phyloP scores from a whole-genome alignment of 2,113 vertebrate genomes.

The Mormyrus lacerda region DNA sequence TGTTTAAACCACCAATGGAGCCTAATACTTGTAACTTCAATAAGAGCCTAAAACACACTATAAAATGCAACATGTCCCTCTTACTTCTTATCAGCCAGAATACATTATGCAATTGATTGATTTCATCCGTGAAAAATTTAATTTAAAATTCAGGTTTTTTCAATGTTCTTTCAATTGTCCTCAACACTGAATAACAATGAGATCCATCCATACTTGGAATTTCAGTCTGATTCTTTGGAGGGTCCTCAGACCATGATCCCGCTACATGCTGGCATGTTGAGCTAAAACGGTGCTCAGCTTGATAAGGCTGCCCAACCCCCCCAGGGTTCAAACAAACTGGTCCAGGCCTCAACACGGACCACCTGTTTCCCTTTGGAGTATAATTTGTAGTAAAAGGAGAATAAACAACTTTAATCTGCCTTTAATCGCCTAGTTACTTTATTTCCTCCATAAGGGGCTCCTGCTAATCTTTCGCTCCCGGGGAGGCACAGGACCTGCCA shows the following conservation, averaged over 20 bases:
- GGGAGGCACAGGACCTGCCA: background rate
- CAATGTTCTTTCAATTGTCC: background rate
- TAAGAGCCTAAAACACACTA: background rate
- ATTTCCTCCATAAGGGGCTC: background rate
- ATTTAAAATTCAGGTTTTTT: background rate
- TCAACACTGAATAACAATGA: background rate
- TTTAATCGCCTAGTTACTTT: background rate
- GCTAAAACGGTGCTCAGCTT: background rate
- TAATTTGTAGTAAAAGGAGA: background rate
- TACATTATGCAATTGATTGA: background rate
- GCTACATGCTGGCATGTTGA: background rate
- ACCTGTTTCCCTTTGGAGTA: background rate
- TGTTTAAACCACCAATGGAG: background rate
- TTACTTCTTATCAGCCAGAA: background rate
- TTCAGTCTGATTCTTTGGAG: background rate
- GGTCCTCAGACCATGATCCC: background rate
- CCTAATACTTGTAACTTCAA: background rate
- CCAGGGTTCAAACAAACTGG: background rate
- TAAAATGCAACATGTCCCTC: background rate
- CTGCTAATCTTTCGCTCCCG: background rate
- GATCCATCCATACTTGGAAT: background rate
- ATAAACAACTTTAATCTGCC: background rate
- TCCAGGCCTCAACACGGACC: background rate
- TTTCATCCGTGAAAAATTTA: background rate
- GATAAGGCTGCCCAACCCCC: background rate